Base-by-base conservation (phyloP, 1,140 invertebrate species). In the Brachionus sp. region DNA sequence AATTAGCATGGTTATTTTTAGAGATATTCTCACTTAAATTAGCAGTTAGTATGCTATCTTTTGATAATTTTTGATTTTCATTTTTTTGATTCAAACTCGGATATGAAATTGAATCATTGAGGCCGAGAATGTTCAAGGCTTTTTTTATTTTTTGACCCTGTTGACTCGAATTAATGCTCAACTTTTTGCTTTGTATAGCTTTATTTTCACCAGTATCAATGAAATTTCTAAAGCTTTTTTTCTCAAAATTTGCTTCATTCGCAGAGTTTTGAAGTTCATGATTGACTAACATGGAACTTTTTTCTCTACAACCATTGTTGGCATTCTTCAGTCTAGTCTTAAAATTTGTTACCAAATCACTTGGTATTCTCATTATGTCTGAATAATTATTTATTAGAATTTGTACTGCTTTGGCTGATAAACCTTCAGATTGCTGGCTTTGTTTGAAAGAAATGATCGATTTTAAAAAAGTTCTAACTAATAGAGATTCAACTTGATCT, bases 371-470 rank as follows among this genome's bases (percentile, higher is more conserved):
- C 77, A 80, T 80, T 35, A 80, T 80, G 5, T 80, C 77, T 37
- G 77, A 62, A 25, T 80, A 80, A 44, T 80, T 80, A 13, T 80
- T 80, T 12, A 80, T 80, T n/a, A 80, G 23, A 19, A 80, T 62
- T 66, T 80, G 50, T 33, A 62, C 7, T 12, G 57, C n/a, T 66
- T 80, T 80, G n/a, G 33, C 29, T 6, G 42, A 42, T 33, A 35
- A 29, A 16, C 7, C 10, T 23, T 33, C 42, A 35, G 1, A 10
- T 78, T 62, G 29, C 16, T 16, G 2, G 33, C 13, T n/a, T 33
- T 35, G 16, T 33, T 68, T 33, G 25, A 0, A 23, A 12, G 29
- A 35, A 68, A 68, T 37, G 10, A 68, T 37, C 9, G 64, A 68
- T 6, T 68, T 68, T 68, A 68, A 33, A 35, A 68, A 68, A 35